Base-by-base conservation (phyloP, 2,797 vertebrate species). In the Pteronotus mesoamericanus region DNA sequence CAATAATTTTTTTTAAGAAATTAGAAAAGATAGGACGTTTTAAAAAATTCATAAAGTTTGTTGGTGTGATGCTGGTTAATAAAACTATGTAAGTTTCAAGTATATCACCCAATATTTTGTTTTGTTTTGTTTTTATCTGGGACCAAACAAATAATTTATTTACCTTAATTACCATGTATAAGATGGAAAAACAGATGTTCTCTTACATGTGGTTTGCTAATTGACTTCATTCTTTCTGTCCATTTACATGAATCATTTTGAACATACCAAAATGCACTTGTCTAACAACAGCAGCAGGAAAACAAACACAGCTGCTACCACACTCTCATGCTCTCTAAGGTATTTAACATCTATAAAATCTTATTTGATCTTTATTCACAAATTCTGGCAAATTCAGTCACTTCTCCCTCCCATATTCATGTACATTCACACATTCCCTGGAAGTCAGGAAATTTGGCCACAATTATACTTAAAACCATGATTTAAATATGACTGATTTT, bases 221-320 rank as follows among this genome's bases (percentile, higher is more conserved):
- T 96, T 97, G 91, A 94, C 96, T 95, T 96, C 66, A 94, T 97
- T 95, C 48, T 88, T 93, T 94, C 75, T 95, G 69, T 94, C 85
- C 59, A 74, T 78, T 95, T 95, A 96, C 39, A 92, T 24, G 42
- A 94, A 61, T 24, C 74, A 95, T 94, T 97, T 88, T 96, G 92
- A 97, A 94, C 96, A 96, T 26, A 75, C 39, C 66, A 80, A 72
- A 66, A 75, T 88, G 15, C 22, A 61, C 26, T 90, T 37, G 68
- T 89, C 61, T 53, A 82, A 72, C 55, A 89, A 79, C 19, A 94
- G 61, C 75, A 75, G 82, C 59, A 84, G 86, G 32, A 85, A 85
- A 91, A 84, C 18, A 94, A 90, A 92, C 79, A 89, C 34, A 96
- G 80, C 69, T 80, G 42, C 72, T 90, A 26, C 6, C 37, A 53